phyloP scores from a whole-genome alignment of 30 jellyfish, hydroid and myxozoan species.

The Aurelia sp. region DNA sequence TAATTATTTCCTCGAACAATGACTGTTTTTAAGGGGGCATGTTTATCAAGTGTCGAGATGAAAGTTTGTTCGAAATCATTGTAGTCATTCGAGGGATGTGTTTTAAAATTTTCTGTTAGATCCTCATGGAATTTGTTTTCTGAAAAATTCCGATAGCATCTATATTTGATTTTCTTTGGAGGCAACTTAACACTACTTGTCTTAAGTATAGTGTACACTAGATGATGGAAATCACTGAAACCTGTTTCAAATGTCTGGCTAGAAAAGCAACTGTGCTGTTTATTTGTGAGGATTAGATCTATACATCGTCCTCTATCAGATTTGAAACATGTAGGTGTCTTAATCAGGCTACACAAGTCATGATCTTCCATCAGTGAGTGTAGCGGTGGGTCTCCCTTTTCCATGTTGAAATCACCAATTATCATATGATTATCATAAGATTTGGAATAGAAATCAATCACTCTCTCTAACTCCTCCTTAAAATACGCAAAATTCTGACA shows the following conservation, averaged over 20 bases:
- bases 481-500: conserved; percentile 5
- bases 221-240: neutral
- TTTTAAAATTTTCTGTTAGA: conserved; percentile 16
- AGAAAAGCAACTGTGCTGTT: conserved; percentile 15
- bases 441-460: conserved; percentile 1
- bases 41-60: neutral
- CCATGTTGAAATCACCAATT: conserved; percentile 47
- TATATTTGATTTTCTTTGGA: too few species aligned
- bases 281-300: conserved; percentile 18
- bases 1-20: conserved; percentile 11
- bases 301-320: conserved; percentile 14
- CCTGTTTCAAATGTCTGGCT: conserved; percentile 27
- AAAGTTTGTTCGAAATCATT: neutral
- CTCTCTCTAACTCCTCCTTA: conserved; percentile 24
- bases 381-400: neutral
- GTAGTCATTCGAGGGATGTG: neutral
- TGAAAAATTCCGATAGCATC: conserved; percentile 12
- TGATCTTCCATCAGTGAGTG: neutral
- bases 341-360: conserved; percentile 7
- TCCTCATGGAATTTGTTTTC: conserved; percentile 26
- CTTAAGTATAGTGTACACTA: neutral
- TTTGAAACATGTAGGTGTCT: conserved; percentile 7
- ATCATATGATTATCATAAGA: conserved; percentile 13
- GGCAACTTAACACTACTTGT: too few species aligned
- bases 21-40: neutral